These are phyloP conservation scores for Latrodectus elegans DNA, from an alignment of 2,888 invertebrate genomes.

Conservation along the genomic window DNA sequence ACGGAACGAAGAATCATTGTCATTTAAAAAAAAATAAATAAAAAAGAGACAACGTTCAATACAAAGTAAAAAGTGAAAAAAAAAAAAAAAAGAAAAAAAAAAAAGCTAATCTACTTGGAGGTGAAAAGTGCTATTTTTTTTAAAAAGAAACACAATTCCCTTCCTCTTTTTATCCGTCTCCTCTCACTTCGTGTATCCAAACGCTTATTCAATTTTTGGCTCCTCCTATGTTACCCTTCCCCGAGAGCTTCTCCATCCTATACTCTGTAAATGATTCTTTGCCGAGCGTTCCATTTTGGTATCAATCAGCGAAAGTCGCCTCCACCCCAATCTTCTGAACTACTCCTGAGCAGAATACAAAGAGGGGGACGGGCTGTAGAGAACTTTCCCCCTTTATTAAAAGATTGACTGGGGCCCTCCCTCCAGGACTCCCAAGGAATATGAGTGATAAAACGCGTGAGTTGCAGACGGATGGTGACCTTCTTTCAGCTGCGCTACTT, in stretches of 20 bases:
- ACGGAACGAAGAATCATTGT: not conserved
- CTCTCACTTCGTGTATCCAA: constrained; percentile 49
- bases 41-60: not conserved
- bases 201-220: constrained; percentile 60
- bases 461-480: constrained; percentile 58
- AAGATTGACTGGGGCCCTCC: constrained; percentile 64
- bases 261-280: constrained; percentile 49
- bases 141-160: constrained; percentile 30
- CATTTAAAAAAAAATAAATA: not conserved
- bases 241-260: constrained; percentile 26
- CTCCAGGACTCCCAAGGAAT: constrained; percentile 49
- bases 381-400: constrained; percentile 58
- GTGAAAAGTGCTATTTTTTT: constrained; percentile 52
- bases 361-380: constrained; percentile 6
- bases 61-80: not conserved
- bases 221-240: constrained; percentile 22
- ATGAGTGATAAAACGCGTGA: constrained; percentile 69
- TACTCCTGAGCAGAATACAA: constrained; percentile 45
- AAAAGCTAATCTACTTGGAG: constrained; percentile 17
- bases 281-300: constrained; percentile 46
- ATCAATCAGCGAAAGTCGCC: constrained; percentile 65
- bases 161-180: constrained; percentile 22
- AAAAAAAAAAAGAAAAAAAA: not conserved
- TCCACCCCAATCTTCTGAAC: not conserved
- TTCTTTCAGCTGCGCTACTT: constrained; percentile 44